These are phyloP conservation scores for Camarhynchus parvulus DNA, from an alignment of 2,113 vertebrate genomes.

Conservation along the genomic window DNA sequence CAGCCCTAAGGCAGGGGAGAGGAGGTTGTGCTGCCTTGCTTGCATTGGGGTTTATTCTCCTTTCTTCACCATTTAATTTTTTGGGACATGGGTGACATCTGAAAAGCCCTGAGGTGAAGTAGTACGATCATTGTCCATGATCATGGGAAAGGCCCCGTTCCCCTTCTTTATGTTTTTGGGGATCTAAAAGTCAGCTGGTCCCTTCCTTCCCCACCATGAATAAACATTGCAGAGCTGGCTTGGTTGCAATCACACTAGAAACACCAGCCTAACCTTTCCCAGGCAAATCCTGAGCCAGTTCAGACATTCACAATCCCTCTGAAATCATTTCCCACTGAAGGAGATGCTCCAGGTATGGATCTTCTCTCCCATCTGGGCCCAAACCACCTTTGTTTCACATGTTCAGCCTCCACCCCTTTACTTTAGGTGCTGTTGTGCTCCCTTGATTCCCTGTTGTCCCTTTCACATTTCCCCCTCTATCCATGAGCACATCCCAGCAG, in stretches of 20 bases:
- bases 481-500: neutral
- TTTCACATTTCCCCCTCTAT: neutral
- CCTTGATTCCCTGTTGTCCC: neutral
- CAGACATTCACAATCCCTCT: neutral
- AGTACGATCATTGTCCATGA: fast-evolving
- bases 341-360: neutral
- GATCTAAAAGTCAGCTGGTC: neutral
- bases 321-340: neutral
- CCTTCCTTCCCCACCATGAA: neutral
- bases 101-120: neutral
- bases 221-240: neutral
- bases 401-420: neutral
- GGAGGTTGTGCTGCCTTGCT: neutral
- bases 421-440: neutral
- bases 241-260: neutral
- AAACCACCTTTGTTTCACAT: neutral
- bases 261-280: neutral
- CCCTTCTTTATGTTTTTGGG: fast-evolving
- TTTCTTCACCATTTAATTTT: neutral
- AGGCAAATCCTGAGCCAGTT: neutral
- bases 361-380: neutral
- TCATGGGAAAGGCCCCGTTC: neutral
- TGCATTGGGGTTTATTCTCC: neutral
- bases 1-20: neutral
- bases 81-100: neutral